Conservation (phyloP, 1,140 invertebrate species). For the Brachionus angularis region DNA sequence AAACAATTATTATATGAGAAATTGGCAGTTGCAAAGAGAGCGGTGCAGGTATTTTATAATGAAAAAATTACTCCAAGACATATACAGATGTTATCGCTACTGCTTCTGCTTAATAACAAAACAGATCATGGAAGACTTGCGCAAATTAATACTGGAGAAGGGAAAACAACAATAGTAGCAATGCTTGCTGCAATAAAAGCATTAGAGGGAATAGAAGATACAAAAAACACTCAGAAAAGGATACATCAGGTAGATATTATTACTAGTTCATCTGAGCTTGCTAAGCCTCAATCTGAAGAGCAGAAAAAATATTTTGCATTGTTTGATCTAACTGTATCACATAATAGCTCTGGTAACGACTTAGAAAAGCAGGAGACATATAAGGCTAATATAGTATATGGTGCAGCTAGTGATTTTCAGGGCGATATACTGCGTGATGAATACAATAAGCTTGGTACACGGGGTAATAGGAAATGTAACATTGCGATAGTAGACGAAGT, state of each 20-base stretch:
- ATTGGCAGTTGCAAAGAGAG: too few species aligned
- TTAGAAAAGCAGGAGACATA: neutral
- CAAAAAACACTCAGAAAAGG: too few species aligned
- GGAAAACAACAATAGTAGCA: conserved; percentile 2
- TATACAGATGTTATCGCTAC: neutral
- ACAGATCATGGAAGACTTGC: neutral
- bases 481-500: conserved; percentile 19
- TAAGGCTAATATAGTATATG: neutral
- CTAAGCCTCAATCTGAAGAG: neutral
- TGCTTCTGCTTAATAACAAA: neutral
- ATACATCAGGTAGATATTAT: neutral
- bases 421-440: neutral
- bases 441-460: neutral
- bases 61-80: too few species aligned
- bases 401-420: conserved; percentile 3
- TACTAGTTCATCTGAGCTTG: neutral
- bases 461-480: neutral
- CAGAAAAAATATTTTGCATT: neutral
- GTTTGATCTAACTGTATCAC: neutral
- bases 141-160: conserved; percentile 37
- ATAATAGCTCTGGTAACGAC: too few species aligned
- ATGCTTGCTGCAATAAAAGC: conserved; percentile 1
- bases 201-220: neutral
- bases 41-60: too few species aligned
- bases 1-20: too few species aligned